These are phyloP conservation scores for Mormyrops boulengeri DNA, from an alignment of 2,797 vertebrate genomes.

Conservation along the genomic window DNA sequence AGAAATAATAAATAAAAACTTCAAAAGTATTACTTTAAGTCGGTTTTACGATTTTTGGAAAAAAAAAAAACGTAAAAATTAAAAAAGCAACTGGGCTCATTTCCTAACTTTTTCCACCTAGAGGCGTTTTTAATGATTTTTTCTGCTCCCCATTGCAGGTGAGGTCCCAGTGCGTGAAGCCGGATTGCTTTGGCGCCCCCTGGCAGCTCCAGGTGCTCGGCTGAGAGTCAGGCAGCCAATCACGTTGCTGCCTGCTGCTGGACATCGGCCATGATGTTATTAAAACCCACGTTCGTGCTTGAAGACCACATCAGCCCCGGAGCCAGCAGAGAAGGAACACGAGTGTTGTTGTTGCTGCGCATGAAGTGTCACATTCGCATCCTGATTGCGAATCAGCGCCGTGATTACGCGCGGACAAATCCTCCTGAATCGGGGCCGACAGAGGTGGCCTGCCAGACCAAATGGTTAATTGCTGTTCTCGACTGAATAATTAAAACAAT, in stretches of 20 bases:
- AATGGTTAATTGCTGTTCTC: not conserved
- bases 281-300: conserved; percentile 86
- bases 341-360: not conserved
- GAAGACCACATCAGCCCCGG: not conserved
- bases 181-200: conserved; percentile 68
- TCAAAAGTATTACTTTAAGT: conserved; percentile 18
- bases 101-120: conserved; percentile 72
- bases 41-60: conserved; percentile 4
- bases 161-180: conserved; percentile 72
- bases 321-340: not conserved
- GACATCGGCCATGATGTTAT: conserved; percentile 86
- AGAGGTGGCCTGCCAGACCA: not conserved
- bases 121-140: conserved; percentile 84
- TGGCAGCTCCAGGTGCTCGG: conserved; percentile 82
- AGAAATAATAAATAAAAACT: conserved; percentile 31
- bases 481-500: not conserved
- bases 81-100: conserved; percentile 34
- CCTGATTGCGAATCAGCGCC: not conserved
- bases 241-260: conserved; percentile 74
- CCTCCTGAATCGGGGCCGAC: not conserved
- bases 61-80: not conserved
- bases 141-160: conserved; percentile 73
- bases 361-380: not conserved
- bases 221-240: conserved; percentile 68
- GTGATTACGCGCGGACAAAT: not conserved